Conservation (phyloP, 2,113 vertebrate genomes). For the Xenopus borealis region DNA sequence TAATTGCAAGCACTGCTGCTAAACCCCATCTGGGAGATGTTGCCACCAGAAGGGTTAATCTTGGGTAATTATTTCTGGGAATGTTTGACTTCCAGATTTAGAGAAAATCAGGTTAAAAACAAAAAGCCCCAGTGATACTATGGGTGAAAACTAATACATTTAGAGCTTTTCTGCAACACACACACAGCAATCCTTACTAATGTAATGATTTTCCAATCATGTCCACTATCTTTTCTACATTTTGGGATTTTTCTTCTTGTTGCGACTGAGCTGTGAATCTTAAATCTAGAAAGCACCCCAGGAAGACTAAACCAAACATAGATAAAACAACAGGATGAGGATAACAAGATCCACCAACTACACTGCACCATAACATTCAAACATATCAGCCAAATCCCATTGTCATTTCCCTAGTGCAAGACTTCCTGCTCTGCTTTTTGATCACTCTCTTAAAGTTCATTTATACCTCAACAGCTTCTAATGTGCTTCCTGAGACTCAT, state of each 20-base stretch:
- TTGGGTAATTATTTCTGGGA: constrained; percentile 26
- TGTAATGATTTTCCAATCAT: constrained; percentile 33
- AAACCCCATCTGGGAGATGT: too few species aligned
- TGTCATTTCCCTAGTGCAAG: constrained; percentile 41
- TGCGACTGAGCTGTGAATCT: constrained; percentile 20
- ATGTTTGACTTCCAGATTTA: constrained; percentile 14
- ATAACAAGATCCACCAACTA: constrained; percentile 46
- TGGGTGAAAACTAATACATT: constrained; percentile 30
- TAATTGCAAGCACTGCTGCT: too few species aligned
- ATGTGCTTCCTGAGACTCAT: constrained; percentile 46
- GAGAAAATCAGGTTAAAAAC: constrained; percentile 9
- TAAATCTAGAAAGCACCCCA: background rate
- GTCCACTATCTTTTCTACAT: constrained; percentile 19
- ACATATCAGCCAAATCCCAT: constrained; percentile 27
- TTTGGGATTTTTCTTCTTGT: constrained; percentile 29
- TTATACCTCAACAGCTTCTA: constrained; percentile 40
- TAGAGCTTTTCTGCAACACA: constrained; percentile 24
- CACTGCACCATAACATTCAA: constrained; percentile 46
- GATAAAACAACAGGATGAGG: constrained; percentile 33
- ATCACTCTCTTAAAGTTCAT: constrained; percentile 42
- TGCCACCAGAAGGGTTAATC: too few species aligned
- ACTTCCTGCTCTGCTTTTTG: constrained; percentile 42
- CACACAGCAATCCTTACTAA: constrained; percentile 27
- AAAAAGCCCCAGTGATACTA: background rate
- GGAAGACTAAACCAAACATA: constrained; percentile 22